These are phyloP conservation scores for Trissolcus brochymenae DNA, from an alignment of 2,888 invertebrate species.

Conservation along the genomic window DNA sequence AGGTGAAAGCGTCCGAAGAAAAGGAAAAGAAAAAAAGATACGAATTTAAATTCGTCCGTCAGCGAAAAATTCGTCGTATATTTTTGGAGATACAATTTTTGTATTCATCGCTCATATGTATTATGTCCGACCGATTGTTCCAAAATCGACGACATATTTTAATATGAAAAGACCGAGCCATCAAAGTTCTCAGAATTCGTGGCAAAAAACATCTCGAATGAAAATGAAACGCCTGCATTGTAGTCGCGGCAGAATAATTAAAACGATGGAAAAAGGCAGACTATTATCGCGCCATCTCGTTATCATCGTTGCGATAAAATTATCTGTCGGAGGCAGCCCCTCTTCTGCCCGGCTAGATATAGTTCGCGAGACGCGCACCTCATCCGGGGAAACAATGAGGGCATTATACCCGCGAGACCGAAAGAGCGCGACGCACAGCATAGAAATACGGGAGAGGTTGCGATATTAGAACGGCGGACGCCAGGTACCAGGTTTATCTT, in stretches of 20 bases:
- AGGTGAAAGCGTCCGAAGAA: not conserved
- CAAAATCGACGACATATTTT: too few species aligned
- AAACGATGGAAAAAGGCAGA: constrained; percentile 5
- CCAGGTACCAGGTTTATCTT: constrained; percentile 71
- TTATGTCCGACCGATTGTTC: too few species aligned
- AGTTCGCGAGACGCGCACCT: constrained; percentile 4
- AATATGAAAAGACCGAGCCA: too few species aligned
- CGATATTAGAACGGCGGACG: constrained; percentile 59
- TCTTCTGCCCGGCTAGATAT: not conserved
- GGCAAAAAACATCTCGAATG: not conserved
- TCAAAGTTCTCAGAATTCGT: too few species aligned
- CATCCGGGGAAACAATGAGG: constrained; percentile 28
- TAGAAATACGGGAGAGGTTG: constrained; percentile 25
- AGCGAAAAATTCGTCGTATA: too few species aligned
- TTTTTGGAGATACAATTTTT: too few species aligned
- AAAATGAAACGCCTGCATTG: not conserved
- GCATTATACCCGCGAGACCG: constrained; percentile 42
- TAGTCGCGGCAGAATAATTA: constrained; percentile 3
- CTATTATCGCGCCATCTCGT: constrained; percentile 28
- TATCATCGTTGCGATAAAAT: constrained; percentile 31
- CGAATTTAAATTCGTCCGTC: too few species aligned
- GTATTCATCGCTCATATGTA: too few species aligned
- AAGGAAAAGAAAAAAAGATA: too few species aligned
- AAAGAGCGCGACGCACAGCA: constrained; percentile 13
- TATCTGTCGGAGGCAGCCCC: constrained; percentile 18